Conservation (phyloP, 2,113 vertebrate species). For the Mixornis gularis region DNA sequence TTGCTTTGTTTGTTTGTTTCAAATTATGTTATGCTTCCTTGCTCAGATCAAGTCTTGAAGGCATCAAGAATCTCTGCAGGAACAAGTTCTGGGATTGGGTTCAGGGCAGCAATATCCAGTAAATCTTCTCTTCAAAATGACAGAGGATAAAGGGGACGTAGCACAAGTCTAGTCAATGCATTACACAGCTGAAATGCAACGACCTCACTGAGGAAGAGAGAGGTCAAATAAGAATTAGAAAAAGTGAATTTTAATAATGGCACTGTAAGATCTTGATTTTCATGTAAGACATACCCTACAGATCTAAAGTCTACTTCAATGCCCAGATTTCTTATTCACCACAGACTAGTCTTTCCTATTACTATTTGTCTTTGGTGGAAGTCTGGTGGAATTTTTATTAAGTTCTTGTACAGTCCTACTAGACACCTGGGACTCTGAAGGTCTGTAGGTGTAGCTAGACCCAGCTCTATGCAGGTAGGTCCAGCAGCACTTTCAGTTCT, state of each 20-base stretch:
- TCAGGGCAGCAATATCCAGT: background rate
- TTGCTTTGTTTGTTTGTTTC: background rate
- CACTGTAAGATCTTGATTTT: background rate
- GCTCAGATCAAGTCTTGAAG: background rate
- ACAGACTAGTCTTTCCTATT: background rate
- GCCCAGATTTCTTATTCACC: background rate
- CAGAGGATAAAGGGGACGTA: background rate
- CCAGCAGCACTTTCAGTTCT: background rate
- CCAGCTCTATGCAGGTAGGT: background rate
- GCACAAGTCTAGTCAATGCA: background rate
- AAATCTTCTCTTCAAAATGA: background rate
- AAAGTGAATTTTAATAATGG: background rate
- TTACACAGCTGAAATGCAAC: background rate
- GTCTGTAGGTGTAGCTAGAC: background rate
- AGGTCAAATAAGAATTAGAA: background rate
- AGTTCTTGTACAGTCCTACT: background rate
- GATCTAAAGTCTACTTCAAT: background rate
- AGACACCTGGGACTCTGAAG: background rate
- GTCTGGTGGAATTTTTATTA: background rate
- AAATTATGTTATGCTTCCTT: background rate
- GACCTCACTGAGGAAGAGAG: background rate
- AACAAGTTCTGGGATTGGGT: background rate
- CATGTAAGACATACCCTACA: background rate
- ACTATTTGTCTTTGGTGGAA: background rate
- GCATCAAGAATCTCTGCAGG: background rate